These are phyloP conservation scores for Phrynocephalus guinanensis DNA, from an alignment of 2,797 vertebrate species.

Conservation along the genomic window DNA sequence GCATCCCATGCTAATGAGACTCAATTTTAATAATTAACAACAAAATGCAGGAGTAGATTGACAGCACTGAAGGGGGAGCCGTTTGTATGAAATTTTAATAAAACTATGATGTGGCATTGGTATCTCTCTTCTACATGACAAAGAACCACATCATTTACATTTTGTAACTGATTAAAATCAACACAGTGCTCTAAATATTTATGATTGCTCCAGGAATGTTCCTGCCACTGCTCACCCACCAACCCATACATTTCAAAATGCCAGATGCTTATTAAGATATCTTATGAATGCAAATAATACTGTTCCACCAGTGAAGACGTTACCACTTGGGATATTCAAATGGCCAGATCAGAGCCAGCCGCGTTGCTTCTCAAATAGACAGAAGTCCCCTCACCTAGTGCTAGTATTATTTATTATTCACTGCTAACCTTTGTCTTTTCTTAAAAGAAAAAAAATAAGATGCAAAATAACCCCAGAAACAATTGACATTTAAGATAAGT, in stretches of 20 bases:
- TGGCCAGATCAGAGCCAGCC: background rate
- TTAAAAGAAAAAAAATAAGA: background rate
- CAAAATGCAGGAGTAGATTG: constrained; percentile 39
- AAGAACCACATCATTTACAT: constrained; percentile 46
- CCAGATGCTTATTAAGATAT: constrained; percentile 42
- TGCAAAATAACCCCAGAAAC: constrained; percentile 10
- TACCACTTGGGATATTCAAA: constrained; percentile 27
- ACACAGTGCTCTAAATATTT: constrained; percentile 44
- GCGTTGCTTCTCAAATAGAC: background rate
- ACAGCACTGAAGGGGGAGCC: constrained; percentile 36
- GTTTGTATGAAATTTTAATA: constrained; percentile 44
- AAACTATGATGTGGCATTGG: constrained; percentile 20
- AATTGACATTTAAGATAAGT: constrained; percentile 12
- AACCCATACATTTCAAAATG: constrained; percentile 32
- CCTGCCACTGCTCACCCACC: constrained; percentile 29
- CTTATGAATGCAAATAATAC: constrained; percentile 35
- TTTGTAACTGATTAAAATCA: constrained; percentile 51
- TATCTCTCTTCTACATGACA: constrained; percentile 29
- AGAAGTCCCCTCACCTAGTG: constrained; percentile 4
- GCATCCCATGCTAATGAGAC: constrained; percentile 34
- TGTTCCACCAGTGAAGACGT: constrained; percentile 16
- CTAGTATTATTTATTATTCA: constrained; percentile 22
- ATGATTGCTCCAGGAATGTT: constrained; percentile 46
- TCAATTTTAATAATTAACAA: constrained; percentile 45
- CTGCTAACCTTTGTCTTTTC: constrained; percentile 29